These are phyloP conservation scores for Trinectes maculatus DNA, from an alignment of 2,113 vertebrate species.

Conservation along the genomic window DNA sequence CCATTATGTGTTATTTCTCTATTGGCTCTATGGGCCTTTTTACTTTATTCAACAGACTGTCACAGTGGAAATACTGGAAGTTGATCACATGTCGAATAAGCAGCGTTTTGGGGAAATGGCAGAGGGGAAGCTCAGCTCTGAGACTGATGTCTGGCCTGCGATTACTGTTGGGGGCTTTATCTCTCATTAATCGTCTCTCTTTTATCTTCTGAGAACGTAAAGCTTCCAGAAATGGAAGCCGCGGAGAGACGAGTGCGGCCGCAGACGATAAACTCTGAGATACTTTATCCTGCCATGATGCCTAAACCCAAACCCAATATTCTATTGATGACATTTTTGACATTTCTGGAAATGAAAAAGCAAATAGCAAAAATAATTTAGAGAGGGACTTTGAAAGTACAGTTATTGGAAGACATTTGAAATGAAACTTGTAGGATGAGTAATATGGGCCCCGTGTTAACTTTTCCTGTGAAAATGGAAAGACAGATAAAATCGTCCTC, in stretches of 20 bases:
- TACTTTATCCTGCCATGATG: conserved; percentile 21
- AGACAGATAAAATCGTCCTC: too few species aligned
- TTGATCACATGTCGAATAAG: conserved; percentile 37
- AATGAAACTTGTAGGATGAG: too few species aligned
- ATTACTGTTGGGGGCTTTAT: conserved; percentile 45
- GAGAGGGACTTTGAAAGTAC: background rate
- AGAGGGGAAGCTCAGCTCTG: conserved; percentile 18
- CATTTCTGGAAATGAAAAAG: background rate
- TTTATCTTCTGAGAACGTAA: conserved; percentile 54
- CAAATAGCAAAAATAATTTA: background rate
- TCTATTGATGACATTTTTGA: conserved; percentile 13
- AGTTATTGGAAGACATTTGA: background rate
- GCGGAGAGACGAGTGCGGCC: conserved; percentile 1
- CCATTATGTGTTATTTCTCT: too few species aligned
- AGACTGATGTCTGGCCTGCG: conserved; percentile 25
- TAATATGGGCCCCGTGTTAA: too few species aligned
- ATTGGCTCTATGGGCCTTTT: too few species aligned
- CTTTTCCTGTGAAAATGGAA: too few species aligned
- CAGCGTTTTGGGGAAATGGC: conserved; percentile 20
- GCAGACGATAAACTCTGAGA: conserved; percentile 18
- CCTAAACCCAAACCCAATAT: background rate
- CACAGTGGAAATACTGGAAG: conserved; percentile 30
- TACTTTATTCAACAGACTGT: too few species aligned
- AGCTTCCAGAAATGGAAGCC: conserved; percentile 26
- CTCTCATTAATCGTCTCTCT: conserved; percentile 55